Base-by-base conservation (phyloP, 1,140 invertebrate genomes). In the Globodera ellingtonae region DNA sequence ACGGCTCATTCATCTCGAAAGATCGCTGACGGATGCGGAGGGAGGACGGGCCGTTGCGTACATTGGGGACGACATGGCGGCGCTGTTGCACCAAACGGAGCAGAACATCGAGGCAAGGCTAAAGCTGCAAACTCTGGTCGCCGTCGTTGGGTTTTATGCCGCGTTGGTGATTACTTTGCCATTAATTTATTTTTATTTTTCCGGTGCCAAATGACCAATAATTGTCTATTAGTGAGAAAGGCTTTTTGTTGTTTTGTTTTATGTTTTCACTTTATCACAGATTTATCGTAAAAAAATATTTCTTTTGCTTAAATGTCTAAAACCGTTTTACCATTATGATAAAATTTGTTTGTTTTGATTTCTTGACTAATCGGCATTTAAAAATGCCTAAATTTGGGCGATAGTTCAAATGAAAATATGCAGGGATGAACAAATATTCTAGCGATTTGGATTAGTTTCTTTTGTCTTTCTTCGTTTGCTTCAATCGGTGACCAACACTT, bases 51-150 rank as follows among this genome's bases (percentile, higher is more conserved):
- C 77, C 13, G 78, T 85, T 48, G 84, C 86, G 21, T 87, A 87
- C 71, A 77, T 86, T 13, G 84, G 84, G 10, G 81, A 82, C 59
- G 84, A 87, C 24, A 87, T 86, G 84, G 84, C 84, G 79, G 7
- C 47, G 24, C 24, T 86, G 71, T 69, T 86, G 48, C n/a, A 79
- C 46, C 69, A 86, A 62, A 87, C 84, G 0, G 85, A 86, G 74
- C 70, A 75, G 66, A 87, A 87, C 77, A 74, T 86, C 52, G 84
- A 86, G 75, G 80, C 85, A 6, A 86, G 83, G 72, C 84, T 86
- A 80, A 86, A 86, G 59, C 65, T 86, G 8, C 85, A 87, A 48
- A 86, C 84, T 46, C 70, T 86, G 18, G 74, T 76, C 67, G 18
- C 67, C 48, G 15, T 77, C 44, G 65, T 77, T n/a, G 69, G 75